These are phyloP conservation scores for Panulirus ornatus DNA, from an alignment of 1,140 invertebrate species.

Conservation along the genomic window DNA sequence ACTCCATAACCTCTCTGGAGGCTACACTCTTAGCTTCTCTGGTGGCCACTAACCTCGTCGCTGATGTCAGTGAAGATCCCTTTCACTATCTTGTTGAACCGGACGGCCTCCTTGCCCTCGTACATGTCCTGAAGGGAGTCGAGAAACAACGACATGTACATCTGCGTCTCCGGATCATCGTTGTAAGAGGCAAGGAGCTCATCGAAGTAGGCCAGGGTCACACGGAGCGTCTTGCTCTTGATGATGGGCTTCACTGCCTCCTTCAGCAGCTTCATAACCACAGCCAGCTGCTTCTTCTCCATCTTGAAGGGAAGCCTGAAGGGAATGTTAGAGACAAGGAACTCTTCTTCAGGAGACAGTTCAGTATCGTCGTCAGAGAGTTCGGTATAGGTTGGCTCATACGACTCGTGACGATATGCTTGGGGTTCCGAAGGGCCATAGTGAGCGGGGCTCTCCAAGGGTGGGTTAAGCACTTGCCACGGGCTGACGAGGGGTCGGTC, in stretches of 20 bases:
- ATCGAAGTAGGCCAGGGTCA: conserved; percentile 43
- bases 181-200: neutral
- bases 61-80: conserved; percentile 46
- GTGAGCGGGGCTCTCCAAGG: neutral
- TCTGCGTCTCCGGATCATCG: conserved; percentile 36
- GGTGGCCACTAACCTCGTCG: conserved; percentile 41
- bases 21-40: neutral
- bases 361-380: neutral
- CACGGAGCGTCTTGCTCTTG: conserved; percentile 48
- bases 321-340: conserved; percentile 33
- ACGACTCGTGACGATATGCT: neutral
- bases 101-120: conserved; percentile 56
- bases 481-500: conserved; percentile 35
- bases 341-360: conserved; percentile 35
- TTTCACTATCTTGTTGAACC: conserved; percentile 49
- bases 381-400: neutral
- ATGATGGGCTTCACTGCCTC: conserved; percentile 53
- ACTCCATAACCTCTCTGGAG: no score
- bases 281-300: conserved; percentile 62
- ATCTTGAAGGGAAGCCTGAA: conserved; percentile 66
- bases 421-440: neutral
- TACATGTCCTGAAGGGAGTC: conserved; percentile 58
- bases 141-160: conserved; percentile 53
- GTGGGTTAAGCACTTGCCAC: conserved; percentile 53
- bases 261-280: conserved; percentile 66